Evolutionary conservation across 1,140 invertebrate genomes (phyloP), one percentile per base, ranked within the genome.

Genomic region (Notospermus geniculatus): DNA sequence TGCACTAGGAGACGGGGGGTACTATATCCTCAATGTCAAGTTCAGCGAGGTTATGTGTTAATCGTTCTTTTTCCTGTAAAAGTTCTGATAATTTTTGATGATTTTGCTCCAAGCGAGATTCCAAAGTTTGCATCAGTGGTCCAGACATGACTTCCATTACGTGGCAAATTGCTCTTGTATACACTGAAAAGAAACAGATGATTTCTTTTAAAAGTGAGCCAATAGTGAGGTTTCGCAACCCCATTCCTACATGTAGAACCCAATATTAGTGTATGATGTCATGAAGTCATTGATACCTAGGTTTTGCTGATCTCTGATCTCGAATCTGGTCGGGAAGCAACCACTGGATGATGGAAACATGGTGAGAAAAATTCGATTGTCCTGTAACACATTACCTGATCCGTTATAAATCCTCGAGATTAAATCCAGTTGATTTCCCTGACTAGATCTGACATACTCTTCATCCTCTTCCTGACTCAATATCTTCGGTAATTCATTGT

Each of bases 381-480:
- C 32, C 32, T 4, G 32, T 36, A 36, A 36, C 32, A 36, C 4
- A 39, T 61, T 64, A 83, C 90, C 85, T 67, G 87, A 85, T 59
- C 84, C 83, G 78, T 89, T 89, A 69, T 89, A 86, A 67, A 88
- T 82, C 64, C 83, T 83, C 13, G 84, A 84, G 27, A 89, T 79
- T 23, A 86, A 85, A 83, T 78, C 85, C 73, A 71, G 69, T 63
- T 70, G 81, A 74, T 57, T 70, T 61, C 63, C 80, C 9, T 58
- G 29, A 7, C 60, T 53, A 0, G 62, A 57, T 45, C 65, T 82
- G 56, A 80, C 82, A 72, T 85, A 87, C 45, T 83, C 83, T 70
- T 90, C 87, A 74, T 88, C 84, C 77, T 91, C 90, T 79, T 92
- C 90, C 81, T 90, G 86, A 62, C 87, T 85, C 45, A 92, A 82